Evolutionary conservation across 1,140 invertebrate species (phyloP).

Genomic region (Proctacanthus coquilletti): DNA sequence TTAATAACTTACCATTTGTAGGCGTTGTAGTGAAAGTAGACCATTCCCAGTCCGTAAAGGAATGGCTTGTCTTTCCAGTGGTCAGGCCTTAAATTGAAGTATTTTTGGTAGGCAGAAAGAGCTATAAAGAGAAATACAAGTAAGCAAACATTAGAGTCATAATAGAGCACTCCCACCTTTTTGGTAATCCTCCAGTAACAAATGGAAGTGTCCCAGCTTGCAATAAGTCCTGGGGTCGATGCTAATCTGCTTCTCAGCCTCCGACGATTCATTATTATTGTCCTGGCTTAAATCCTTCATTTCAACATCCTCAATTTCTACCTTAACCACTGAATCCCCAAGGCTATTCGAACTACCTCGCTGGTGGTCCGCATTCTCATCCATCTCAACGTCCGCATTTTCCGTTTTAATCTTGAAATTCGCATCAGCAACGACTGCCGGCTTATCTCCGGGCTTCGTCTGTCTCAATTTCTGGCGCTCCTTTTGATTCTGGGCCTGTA

Average conservation of each 20-base stretch:
- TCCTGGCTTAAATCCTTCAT: neutral
- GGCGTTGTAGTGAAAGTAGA: conserved; percentile 90
- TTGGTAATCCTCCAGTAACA: conserved; percentile 73
- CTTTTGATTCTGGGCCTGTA: conserved; percentile 56
- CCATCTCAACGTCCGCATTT: neutral
- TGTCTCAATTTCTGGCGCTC: conserved; percentile 13
- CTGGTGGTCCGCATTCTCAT: neutral
- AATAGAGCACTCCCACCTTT: conserved; percentile 75
- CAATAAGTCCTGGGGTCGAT: conserved; percentile 82
- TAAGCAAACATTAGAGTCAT: neutral
- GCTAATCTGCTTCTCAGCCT: conserved; percentile 34
- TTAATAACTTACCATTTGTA: conserved; percentile 90
- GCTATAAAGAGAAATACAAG: conserved; percentile 38
- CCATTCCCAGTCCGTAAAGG: conserved; percentile 81
- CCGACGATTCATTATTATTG: neutral
- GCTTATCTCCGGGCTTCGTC: neutral
- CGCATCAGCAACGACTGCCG: neutral
- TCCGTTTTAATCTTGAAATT: neutral
- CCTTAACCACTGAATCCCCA: neutral
- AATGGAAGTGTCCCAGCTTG: conserved; percentile 83
- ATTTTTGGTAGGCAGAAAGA: conserved; percentile 87
- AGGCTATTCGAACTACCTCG: neutral
- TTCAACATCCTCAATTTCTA: neutral
- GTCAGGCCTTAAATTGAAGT: conserved; percentile 50
- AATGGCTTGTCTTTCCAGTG: conserved; percentile 83